Base-by-base conservation (phyloP, 2,888 invertebrate species). In the Chelonus formosanus region DNA sequence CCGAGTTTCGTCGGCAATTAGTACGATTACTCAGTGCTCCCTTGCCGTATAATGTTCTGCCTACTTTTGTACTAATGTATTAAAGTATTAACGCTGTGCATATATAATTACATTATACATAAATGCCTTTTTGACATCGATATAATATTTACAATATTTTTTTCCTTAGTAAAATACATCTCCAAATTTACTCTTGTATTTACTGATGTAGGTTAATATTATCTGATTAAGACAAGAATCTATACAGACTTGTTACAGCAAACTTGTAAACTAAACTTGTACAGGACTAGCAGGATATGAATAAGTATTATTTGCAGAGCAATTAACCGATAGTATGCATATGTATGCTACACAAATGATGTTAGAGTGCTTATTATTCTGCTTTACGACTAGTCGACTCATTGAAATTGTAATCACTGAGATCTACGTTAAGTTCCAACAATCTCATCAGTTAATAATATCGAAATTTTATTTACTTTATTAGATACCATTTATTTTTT, bases 271-370 rank as follows among this genome's bases (percentile, higher is more conserved):
- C 35, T 65, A 34, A 52, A 7, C 31, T 31, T 52, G 31, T 32
- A 3, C 5, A n/a, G 34, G 34, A 52, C 6, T 5, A 36, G 6
- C 20, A 32, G 63, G 63, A 48, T 59, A 67, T 62, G 68, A 59
- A 61, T 59, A 52, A 48, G 59, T 67, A 72, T 69, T 75, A 67
- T 72, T 71, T 71, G 68, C 72, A 52, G 67, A 70, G 74, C 73
- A 76, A 78, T 78, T 78, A 78, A 73, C 71, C 66, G 66, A 54
- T 50, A 72, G 69, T 71, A 71, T 74, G 75, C 71, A 70, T 73
- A 75, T 72, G 68, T 70, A 72, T 70, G 63, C 65, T 61, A 64
- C 50, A 52, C 54, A 55, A 66, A 66, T 45, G 43, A 44, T 57
- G 54, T 61, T 61, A 57, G 61, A 56, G 60, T 61, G 60, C 44